Base-by-base conservation (phyloP, 53 echinoderm and acorn worm genomes). In the Patiria pectinifera region DNA sequence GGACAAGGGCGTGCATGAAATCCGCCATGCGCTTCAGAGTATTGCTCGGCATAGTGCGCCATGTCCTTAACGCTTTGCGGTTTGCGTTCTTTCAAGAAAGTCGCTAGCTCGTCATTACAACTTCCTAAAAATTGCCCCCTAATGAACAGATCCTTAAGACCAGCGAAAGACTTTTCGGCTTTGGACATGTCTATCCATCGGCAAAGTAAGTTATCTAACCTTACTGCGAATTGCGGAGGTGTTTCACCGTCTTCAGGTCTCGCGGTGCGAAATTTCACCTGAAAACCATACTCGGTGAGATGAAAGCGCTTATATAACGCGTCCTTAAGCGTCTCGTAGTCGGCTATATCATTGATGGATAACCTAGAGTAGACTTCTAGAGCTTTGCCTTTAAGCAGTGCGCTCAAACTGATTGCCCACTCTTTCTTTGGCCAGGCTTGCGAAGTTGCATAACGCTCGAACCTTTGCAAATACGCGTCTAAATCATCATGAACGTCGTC, bases 31-130 rank as follows among this genome's bases (percentile, higher is more conserved):
- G 92, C 92, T 43, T 92, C 92, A 15, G 76, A 59, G 21, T 92
- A 92, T 69, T 92, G 92, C 49, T 92, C 66, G 15, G 92, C 62
- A 22, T 77, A 86, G 14, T 44, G 71, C 14, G 85, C 77, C 62
- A 85, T 85, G 35, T 76, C 77, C 61, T 59, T n/a, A 23, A 79
- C 2, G 12, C 47, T 85, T 66, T 71, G 70, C 14, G 92, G 86
- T 85, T 92, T 63, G 24, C 92, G 59, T 69, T 92, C 86, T n/a
- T 78, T 86, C 44, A 92, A 48, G 59, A 92, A 92, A 76, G 78
- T 85, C 8, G 43, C 26, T 14, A 78, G 77, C 24, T 92, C 86
- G 23, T 78, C 76, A 19, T 49, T 62, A 78, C 85, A 92, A 44
- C 78, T 59, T 76, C 75, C 58, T 1, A 85, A n/a, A 76, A 92